phyloP scores from a whole-genome alignment of 2,113 vertebrate species.

The Sphaerodactylus townsendi region DNA sequence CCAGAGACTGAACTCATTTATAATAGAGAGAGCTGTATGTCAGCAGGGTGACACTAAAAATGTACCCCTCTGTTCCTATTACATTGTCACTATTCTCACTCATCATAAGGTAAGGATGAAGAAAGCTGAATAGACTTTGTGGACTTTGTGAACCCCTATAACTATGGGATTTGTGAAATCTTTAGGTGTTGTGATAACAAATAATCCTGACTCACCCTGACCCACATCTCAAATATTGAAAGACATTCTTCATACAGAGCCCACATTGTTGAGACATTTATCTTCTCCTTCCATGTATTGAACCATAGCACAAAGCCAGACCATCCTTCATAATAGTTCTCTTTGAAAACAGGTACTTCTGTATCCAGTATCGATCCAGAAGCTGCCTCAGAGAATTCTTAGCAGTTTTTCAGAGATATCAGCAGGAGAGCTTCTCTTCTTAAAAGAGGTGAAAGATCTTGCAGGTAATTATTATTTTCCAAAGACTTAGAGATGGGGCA shows the following conservation, averaged over 20 bases:
- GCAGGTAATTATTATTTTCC: background rate
- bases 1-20: conserved; percentile 14
- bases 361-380: conserved; percentile 6
- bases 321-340: background rate
- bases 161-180: background rate
- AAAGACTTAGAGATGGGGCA: background rate
- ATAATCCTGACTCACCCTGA: background rate
- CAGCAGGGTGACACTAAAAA: conserved; percentile 4
- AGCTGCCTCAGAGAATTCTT: background rate
- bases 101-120: background rate
- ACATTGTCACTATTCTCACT: background rate
- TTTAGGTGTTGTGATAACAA: background rate
- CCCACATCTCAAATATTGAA: conserved; percentile 11
- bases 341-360: background rate
- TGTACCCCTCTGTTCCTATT: conserved; percentile 2
- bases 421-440: background rate
- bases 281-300: background rate
- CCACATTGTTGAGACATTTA: background rate
- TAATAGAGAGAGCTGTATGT: background rate
- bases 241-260: background rate
- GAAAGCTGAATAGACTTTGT: background rate
- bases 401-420: background rate
- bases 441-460: background rate
- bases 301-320: background rate
- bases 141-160: background rate